Base-by-base conservation (phyloP, 2,888 invertebrate species). In the Globia sparganii region DNA sequence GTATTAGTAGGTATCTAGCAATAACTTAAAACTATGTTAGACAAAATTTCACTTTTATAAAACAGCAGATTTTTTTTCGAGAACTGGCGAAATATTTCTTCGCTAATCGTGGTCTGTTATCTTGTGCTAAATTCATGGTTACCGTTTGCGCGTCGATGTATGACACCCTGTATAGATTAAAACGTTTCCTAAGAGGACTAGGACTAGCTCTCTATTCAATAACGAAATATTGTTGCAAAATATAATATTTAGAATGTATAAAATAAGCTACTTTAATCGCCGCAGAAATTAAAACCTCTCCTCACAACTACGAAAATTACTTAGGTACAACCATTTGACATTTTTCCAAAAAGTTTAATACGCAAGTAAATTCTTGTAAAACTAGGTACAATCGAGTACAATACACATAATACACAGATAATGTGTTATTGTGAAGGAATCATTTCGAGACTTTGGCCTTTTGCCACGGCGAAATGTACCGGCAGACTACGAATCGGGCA, bases 371-470 rank as follows among this genome's bases (percentile, higher is more conserved):
- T 80, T 76, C 71, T 62, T 74, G 49, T 61, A 59, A 40, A 67
- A 68, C 80, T 72, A 62, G 18, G 71, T 84, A 84, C 72, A 79
- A 75, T 75, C 75, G 75, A 78, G 71, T 80, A 77, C 72, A 86
- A 77, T 70, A 81, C 65, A 69, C 69, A 84, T 62, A 78, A 78
- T 78, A 81, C 76, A 77, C 70, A 65, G 79, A 87, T 83, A 89
- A 87, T 86, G 83, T 85, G 85, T 84, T 90, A 86, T 86, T 88
- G 85, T 84, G 78, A 75, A 80, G 84, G 85, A 87, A 89, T 88
- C 86, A 84, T 90, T 90, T 87, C 79, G 83, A 86, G 79, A 77
- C 76, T 77, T 84, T 90, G 90, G 90, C 89, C 81, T 81, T 78
- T 62, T 84, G 90, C 90, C 90, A 90, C 77, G 68, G 64, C 64